Conservation (phyloP, 2,113 vertebrate species). For the Coptodon bakossiorum region DNA sequence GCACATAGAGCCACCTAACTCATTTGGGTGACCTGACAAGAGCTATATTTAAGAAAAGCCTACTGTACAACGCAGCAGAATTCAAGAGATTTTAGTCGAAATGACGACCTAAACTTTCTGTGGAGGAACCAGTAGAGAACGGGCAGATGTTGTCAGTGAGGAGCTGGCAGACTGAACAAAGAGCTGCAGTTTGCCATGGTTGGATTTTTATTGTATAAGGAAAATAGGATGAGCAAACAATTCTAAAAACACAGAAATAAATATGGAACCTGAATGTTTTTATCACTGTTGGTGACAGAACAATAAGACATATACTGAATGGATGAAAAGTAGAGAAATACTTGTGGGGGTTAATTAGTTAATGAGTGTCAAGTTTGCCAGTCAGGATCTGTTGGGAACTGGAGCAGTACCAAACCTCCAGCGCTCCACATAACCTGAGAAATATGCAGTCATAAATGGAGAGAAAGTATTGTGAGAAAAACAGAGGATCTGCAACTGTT, state of each 20-base stretch:
- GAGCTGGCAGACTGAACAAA: neutral
- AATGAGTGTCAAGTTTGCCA: neutral
- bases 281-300: neutral
- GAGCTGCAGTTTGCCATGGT: neutral
- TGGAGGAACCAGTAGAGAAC: neutral
- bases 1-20: rapidly evolving
- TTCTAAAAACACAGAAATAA: neutral
- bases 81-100: neutral
- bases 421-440: neutral
- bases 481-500: neutral
- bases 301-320: neutral
- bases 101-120: neutral
- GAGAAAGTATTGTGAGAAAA: neutral
- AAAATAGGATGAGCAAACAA: neutral
- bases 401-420: neutral
- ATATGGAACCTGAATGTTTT: neutral
- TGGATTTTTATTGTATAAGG: neutral
- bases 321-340: neutral
- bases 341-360: neutral
- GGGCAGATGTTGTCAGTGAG: neutral
- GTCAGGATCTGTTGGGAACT: neutral
- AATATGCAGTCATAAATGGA: neutral
- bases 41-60: neutral
- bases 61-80: neutral
- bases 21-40: neutral